Base-by-base conservation (phyloP, 2,113 vertebrate genomes). In the Perca flavescens region DNA sequence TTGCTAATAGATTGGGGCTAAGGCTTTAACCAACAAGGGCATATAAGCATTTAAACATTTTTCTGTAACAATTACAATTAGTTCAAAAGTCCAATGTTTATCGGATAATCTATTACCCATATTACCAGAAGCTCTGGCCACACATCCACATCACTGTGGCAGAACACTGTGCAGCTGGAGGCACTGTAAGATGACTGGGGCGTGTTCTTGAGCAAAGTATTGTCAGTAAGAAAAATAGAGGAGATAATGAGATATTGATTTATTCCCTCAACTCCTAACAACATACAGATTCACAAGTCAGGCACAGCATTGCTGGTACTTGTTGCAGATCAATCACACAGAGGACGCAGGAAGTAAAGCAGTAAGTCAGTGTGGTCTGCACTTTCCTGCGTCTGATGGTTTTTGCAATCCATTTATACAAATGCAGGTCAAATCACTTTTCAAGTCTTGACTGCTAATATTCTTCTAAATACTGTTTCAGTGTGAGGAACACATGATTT, bases 321-420 rank as follows among this genome's bases (percentile, higher is more conserved):
- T 66, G 86, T 87, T 77, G 91, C 96, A 96, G 96, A 96, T 97
- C 95, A 75, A 72, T 77, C 54, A n/a, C 54, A 31, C 25, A 65
- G 15, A 74, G n/a, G 66, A 62, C 43, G 19, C 53, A 43, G 74
- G 53, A 43, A 70, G 49, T 64, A 4, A 34, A 34, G 58, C 1
- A 31, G 16, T 5, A 0, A 0, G 8, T 10, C 40, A 22, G 14
- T 40, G 43, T 61, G 19, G 25, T 21, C 50, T 21, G 52, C 36
- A 16, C n/a, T 65, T 14, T 3, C 34, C 54, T 73, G 22, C 70
- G 28, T 5, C 40, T 15, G 17, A 43, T 54, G 17, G 19, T 28
- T 54, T 69, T 21, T 71, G 4, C 7, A 62, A 21, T 66, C 73
- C 1, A 0, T 72, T 61, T 43, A 61, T n/a, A n/a, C 54, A n/a